These are phyloP conservation scores for Sander lucioperca DNA, from an alignment of 2,113 vertebrate genomes.

Conservation along the genomic window DNA sequence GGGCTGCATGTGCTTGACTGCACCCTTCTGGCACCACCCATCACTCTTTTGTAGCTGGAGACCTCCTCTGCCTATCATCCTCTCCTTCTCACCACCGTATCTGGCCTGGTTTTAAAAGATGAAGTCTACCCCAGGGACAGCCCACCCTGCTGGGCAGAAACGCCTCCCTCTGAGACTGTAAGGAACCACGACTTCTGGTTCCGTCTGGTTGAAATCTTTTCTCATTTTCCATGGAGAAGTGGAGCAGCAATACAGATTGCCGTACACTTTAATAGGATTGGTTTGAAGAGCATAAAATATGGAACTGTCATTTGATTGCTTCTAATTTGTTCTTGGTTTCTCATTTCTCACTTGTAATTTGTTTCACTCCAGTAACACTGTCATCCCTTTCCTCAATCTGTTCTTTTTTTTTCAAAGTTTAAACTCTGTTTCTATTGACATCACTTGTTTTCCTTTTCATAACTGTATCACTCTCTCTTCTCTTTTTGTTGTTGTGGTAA, in stretches of 20 bases:
- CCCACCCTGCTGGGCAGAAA: constrained; percentile 44
- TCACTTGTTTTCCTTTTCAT: not conserved
- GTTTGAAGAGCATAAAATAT: constrained; percentile 6
- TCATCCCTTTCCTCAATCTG: not conserved
- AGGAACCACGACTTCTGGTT: constrained; percentile 3
- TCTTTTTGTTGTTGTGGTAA: constrained; percentile 27
- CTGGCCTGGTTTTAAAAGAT: constrained; percentile 48
- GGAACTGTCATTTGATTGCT: constrained; percentile 3
- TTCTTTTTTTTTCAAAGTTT: not conserved
- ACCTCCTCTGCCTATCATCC: constrained; percentile 51
- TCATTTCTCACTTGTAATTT: constrained; percentile 1
- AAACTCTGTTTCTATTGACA: not conserved
- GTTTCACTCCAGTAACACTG: not conserved
- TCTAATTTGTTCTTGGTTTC: constrained; percentile 11
- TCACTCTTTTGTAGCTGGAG: constrained; percentile 64
- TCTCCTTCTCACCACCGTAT: constrained; percentile 18
- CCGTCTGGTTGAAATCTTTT: constrained; percentile 9
- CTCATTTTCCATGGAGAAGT: not conserved
- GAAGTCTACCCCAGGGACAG: constrained; percentile 40
- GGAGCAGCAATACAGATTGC: not conserved
- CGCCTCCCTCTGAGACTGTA: not conserved
- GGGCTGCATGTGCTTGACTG: constrained; percentile 64
- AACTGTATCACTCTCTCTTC: not conserved
- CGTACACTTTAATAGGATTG: not conserved
- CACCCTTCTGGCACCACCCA: constrained; percentile 64